phyloP scores from a whole-genome alignment of 2,797 vertebrate genomes.

The Galaxias olidus region DNA sequence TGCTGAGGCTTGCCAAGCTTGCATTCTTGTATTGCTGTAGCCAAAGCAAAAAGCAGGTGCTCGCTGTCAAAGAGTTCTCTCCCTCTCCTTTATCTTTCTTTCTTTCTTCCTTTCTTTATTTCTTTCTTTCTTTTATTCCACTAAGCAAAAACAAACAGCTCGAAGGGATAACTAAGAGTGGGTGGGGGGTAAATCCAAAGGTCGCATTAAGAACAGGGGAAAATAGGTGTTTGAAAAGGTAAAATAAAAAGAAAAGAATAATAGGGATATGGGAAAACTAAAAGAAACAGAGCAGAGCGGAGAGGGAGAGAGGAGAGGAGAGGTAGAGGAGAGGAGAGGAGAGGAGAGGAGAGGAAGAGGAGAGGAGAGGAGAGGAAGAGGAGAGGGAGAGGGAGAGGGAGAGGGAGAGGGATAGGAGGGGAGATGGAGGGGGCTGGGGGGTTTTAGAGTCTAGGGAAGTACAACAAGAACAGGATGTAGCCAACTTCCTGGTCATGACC shows the following conservation, averaged over 20 bases:
- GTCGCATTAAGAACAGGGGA: too few species aligned
- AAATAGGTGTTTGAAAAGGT: too few species aligned
- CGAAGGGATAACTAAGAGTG: too few species aligned
- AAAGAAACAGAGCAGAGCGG: background rate
- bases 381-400: background rate
- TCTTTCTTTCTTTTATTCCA: slow-evolving; percentile 11
- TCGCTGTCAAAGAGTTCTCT: slow-evolving; percentile 10
- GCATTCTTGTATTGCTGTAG: slow-evolving; percentile 18
- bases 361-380: background rate
- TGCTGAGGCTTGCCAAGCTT: slow-evolving; percentile 26
- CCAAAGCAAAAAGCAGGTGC: slow-evolving; percentile 19
- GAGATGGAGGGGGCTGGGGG: slow-evolving; percentile 61
- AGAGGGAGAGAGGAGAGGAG: background rate
- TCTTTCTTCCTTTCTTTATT: background rate
- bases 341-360: background rate
- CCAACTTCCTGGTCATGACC: slow-evolving; percentile 77
- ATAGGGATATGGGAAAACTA: too few species aligned
- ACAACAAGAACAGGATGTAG: slow-evolving; percentile 79
- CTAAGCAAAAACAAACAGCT: background rate
- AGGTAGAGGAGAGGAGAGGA: slow-evolving; percentile 5
- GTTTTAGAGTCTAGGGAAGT: slow-evolving; percentile 63
- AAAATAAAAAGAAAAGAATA: too few species aligned
- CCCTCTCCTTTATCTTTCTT: slow-evolving; percentile 1
- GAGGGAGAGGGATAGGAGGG: background rate
- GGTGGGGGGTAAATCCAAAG: too few species aligned